Base-by-base conservation (phyloP, 2,888 invertebrate species). In the Philereme vetulata region DNA sequence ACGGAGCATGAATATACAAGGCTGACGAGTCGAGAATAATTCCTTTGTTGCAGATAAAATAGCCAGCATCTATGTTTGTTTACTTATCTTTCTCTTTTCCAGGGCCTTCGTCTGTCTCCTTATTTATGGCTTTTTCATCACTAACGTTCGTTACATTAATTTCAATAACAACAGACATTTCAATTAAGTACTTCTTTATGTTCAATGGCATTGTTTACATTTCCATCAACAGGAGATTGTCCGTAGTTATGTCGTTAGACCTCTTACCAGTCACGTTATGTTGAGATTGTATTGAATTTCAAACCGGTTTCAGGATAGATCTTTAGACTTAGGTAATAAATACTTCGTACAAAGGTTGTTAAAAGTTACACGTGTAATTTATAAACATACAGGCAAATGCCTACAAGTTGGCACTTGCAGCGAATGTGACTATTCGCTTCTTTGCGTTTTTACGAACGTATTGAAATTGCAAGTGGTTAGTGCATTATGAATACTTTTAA, bases 1-100 rank as follows among this genome's bases (percentile, higher is more conserved):
- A 72, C 81, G 72, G 73, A 79, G 73, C 78, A 70, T 78, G 72
- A 72, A 74, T 64, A 58, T 56, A 65, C 84, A 81, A 82, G 84
- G 82, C 76, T 75, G 74, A 72, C 77, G 68, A 67, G 74, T 76
- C 66, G 55, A 72, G 71, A 73, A 78, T 76, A 78, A 67, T 67
- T 71, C 76, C 80, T 81, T 79, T 75, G 74, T 69, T 66, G 63
- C 63, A 36, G 35, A 3, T 7, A 38, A 7, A 36, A 1, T 2
- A 36, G 35, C 35, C 35, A 36, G 35, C 35, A 36, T 6, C 63
- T 50, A 60, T 49, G 60, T 62, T 71, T 72, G 65, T 73, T 71
- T 71, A 70, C 65, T 71, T 56, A 4, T 50, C 50, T 51, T 44
- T 61, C 60, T 38, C 38, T 38, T 8, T 53, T 46, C 50, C 45